phyloP scores from a whole-genome alignment of 2,888 invertebrate species.

The Phyllotreta striolata region DNA sequence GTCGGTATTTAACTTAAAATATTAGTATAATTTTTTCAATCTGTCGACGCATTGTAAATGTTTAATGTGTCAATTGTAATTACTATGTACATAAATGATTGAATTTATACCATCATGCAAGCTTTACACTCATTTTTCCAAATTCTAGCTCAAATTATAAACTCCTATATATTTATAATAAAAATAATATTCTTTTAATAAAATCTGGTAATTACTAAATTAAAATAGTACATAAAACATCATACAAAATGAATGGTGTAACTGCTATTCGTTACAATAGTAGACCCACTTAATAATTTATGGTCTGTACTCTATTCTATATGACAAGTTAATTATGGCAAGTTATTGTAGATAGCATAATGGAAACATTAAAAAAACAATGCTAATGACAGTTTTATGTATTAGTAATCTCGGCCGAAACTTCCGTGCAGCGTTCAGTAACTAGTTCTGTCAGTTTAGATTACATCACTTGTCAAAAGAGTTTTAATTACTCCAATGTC shows the following conservation, averaged over 20 bases:
- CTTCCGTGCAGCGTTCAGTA: constrained; percentile 19
- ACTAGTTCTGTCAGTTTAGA: constrained; percentile 32
- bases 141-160: too few species aligned
- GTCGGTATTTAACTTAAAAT: constrained; percentile 26
- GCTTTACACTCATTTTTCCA: too few species aligned
- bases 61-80: not conserved
- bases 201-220: too few species aligned
- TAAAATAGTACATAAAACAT: too few species aligned
- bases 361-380: constrained; percentile 19
- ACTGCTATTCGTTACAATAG: too few species aligned
- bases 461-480: constrained; percentile 35
- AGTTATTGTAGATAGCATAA: constrained; percentile 10
- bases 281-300: too few species aligned
- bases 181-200: too few species aligned
- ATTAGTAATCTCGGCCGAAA: constrained; percentile 15
- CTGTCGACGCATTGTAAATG: constrained; percentile 1
- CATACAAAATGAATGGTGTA: too few species aligned
- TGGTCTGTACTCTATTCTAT: not conserved
- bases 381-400: constrained; percentile 29
- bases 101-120: too few species aligned
- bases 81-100: too few species aligned
- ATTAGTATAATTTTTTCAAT: constrained; percentile 22
- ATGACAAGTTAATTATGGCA: constrained; percentile 24
- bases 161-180: too few species aligned
- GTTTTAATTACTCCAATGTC: constrained; percentile 45